Conservation (phyloP, 1,140 invertebrate species). For the Drosophila pseudoananassae region DNA sequence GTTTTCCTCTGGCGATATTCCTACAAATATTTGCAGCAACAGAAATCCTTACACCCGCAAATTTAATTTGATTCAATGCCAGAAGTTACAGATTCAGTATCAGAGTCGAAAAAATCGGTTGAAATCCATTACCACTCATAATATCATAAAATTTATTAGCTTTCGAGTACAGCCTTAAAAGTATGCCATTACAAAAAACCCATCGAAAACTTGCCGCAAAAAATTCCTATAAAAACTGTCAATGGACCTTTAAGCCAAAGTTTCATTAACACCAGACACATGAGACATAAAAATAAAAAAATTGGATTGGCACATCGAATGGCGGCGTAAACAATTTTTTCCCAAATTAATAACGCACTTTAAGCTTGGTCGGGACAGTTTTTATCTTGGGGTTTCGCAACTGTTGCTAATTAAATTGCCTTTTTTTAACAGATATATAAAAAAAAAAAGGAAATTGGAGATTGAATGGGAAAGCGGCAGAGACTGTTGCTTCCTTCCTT, state of each 20-base stretch:
- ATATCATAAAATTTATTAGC: neutral
- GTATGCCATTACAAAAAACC: neutral
- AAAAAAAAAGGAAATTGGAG: neutral
- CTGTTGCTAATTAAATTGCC: constrained; percentile 68
- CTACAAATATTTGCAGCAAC: neutral
- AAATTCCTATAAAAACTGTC: neutral
- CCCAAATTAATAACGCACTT: constrained; percentile 33
- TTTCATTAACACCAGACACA: constrained; percentile 2
- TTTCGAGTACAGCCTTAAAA: neutral
- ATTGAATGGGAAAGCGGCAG: constrained; percentile 8
- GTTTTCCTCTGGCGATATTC: neutral
- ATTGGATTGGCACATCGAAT: neutral
- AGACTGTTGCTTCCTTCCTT: constrained; percentile 12
- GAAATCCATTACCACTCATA: neutral
- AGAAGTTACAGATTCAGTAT: neutral
- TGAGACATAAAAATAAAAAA: constrained; percentile 4
- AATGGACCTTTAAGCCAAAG: constrained; percentile 11
- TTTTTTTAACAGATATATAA: constrained; percentile 36
- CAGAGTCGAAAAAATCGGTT: neutral
- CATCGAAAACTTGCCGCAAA: neutral
- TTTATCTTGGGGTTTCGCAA: constrained; percentile 31
- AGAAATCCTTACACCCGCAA: neutral
- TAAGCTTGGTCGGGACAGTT: constrained; percentile 9
- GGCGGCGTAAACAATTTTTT: constrained; percentile 15
- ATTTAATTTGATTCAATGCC: neutral